These are phyloP conservation scores for Burhinus bistriatus DNA, from an alignment of 2,113 vertebrate genomes.

Conservation along the genomic window DNA sequence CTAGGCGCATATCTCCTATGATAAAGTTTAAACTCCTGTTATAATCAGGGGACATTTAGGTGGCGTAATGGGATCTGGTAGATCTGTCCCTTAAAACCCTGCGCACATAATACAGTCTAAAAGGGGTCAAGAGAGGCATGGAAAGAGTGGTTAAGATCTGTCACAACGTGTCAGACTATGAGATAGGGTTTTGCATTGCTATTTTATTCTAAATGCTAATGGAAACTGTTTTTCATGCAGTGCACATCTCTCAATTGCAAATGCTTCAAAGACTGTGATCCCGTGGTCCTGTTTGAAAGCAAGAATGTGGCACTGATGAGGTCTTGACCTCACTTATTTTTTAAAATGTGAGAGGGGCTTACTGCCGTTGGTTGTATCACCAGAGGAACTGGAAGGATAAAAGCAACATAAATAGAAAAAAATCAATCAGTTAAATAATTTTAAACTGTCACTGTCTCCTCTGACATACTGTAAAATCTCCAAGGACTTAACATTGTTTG, in stretches of 20 bases:
- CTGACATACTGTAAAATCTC: not conserved
- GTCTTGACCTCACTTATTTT: not conserved
- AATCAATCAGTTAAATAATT: not conserved
- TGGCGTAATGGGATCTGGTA: not conserved
- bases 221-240: not conserved
- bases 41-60: not conserved
- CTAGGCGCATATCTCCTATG: fast-evolving
- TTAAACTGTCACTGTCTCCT: not conserved
- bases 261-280: not conserved
- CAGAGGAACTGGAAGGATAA: not conserved
- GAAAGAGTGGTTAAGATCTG: not conserved
- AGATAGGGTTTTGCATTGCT: not conserved
- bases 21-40: not conserved
- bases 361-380: not conserved
- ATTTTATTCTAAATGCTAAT: not conserved
- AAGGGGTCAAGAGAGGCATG: not conserved
- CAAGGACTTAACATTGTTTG: not conserved
- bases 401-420: not conserved
- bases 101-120: not conserved
- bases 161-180: not conserved
- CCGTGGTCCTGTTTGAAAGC: not conserved
- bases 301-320: not conserved
- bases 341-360: not conserved
- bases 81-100: not conserved
- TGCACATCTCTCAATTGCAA: not conserved